Conservation (phyloP, 1,140 invertebrate genomes). For the Pogonomyrmex californicus region DNA sequence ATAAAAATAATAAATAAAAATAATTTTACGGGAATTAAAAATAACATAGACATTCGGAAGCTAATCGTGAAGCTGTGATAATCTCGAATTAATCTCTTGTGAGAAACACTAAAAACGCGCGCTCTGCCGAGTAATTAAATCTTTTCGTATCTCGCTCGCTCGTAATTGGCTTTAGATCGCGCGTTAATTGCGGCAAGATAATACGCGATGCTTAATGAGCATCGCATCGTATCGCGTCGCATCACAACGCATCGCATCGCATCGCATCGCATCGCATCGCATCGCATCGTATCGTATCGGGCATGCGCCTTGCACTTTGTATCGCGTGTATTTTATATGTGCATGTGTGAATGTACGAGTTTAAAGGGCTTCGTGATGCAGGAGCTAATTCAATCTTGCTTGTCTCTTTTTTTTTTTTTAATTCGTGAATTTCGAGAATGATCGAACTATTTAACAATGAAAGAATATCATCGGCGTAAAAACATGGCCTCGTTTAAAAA, state of each 20-base stretch:
- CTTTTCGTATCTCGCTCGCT: conserved; percentile 22
- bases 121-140: conserved; percentile 32
- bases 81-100: neutral
- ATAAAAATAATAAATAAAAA: no score
- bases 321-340: neutral
- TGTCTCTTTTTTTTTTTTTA: neutral
- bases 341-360: neutral
- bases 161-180: conserved; percentile 42
- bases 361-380: neutral
- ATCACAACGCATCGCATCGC: no score
- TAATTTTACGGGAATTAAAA: neutral
- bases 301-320: conserved; percentile 10
- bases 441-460: neutral
- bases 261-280: no score
- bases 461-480: neutral
- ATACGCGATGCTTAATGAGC: conserved; percentile 21
- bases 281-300: neutral
- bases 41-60: neutral
- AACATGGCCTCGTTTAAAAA: neutral
- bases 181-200: conserved; percentile 44
- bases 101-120: conserved; percentile 11
- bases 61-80: neutral
- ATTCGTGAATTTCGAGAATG: neutral
- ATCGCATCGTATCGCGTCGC: neutral
- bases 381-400: neutral